Evolutionary conservation across 1,140 invertebrate species (phyloP), one percentile per base, ranked within the genome.

Genomic region (Heliconius hermathena): DNA sequence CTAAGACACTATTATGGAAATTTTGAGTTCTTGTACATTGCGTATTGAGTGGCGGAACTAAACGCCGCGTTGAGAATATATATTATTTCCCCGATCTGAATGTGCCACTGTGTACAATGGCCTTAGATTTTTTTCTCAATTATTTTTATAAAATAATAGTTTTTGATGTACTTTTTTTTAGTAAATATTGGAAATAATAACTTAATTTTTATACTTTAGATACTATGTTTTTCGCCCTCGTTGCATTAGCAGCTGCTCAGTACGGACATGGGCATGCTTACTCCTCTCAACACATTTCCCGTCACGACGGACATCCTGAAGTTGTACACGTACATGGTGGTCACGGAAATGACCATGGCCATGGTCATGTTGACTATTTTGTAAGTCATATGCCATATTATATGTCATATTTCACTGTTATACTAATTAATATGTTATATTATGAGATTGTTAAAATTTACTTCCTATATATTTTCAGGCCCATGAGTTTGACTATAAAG

Each of bases 401-500:
- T 52, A 41, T 52, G 1, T 52, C 9, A 13, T 52, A 52, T 29
- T 29, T 29, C 29, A 16, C 1, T 52, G 11, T 52, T 52, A 18
- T 52, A 52, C 1, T 29, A 29, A 52, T 52, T 16, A 52, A 52
- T 52, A 52, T 16, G 13, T 16, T 52, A 8, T 41, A 8, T 8
- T 41, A 41, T 3, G 9, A 8, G 38, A 41, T 41, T 41, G 9
- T 41, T 41, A 41, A 41, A 41, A 41, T 52, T 81, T 18, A 81
- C 20, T 71, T 71, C 33, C 1, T 38, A 38, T 33, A 29, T 33
- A 38, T 41, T 57, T 74, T 78, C 86, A 94, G 54, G 54, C 54
- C n/a, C 54, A 57, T n/a, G 83, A 87, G 81, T 95, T 93, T 90
- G 88, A 90, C 73, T 95, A 95, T 88, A 93, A 92, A 73, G 94